phyloP scores from a whole-genome alignment of 2,888 invertebrate genomes.

The Spialia ferax region DNA sequence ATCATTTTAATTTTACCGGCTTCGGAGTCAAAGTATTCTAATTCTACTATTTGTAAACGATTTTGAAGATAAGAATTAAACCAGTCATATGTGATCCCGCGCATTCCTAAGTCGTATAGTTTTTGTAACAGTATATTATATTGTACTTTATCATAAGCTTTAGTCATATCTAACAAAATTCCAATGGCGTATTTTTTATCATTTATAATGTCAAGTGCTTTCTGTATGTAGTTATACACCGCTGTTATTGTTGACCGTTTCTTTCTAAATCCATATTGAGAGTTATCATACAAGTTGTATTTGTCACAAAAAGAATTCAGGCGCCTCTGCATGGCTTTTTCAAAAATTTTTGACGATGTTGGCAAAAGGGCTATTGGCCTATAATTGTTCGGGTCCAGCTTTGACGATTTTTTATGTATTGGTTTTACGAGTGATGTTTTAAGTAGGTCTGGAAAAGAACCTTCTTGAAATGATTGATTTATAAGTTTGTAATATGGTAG shows the following conservation, averaged over 20 bases:
- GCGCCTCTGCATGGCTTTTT: constrained; percentile 10
- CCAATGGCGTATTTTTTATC: constrained; percentile 40
- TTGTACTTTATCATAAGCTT: constrained; percentile 46
- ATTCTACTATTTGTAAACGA: background rate
- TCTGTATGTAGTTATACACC: constrained; percentile 38
- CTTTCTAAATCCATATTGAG: constrained; percentile 24
- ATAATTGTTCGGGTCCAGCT: constrained; percentile 40
- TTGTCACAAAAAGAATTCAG: constrained; percentile 13
- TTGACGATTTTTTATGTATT: constrained; percentile 14
- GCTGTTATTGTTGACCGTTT: constrained; percentile 40
- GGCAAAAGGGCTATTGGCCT: constrained; percentile 43
- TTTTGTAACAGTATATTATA: constrained; percentile 11
- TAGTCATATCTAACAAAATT: constrained; percentile 47
- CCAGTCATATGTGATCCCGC: background rate
- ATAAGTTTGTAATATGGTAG: background rate
- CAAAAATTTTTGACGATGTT: constrained; percentile 31
- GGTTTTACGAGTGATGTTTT: constrained; percentile 18
- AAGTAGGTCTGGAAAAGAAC: constrained; percentile 14
- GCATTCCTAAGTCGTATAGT: constrained; percentile 10
- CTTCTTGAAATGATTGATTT: constrained; percentile 17
- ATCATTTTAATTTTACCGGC: background rate
- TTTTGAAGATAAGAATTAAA: background rate
- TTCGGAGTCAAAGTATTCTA: background rate
- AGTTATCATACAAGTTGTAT: constrained; percentile 9
- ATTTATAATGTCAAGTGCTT: constrained; percentile 30